A percentile compares a stretch with the other conserved stretches of the same genome.
These are phyloP conservation scores for Pteronura brasiliensis DNA, from an alignment of 2,113 vertebrate species.

Conservation along the genomic window DNA sequence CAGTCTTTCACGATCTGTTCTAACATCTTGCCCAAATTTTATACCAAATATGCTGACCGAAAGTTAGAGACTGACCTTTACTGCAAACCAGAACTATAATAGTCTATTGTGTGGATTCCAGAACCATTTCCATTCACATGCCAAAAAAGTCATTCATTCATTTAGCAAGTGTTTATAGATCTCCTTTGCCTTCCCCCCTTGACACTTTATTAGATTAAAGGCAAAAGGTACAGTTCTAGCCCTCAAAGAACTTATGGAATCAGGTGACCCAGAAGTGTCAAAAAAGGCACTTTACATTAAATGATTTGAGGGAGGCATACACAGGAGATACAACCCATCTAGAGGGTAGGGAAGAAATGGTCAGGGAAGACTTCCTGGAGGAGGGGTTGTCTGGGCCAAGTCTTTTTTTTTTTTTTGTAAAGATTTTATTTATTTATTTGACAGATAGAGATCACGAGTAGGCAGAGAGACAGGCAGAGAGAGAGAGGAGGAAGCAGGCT, in stretches of 20 bases:
- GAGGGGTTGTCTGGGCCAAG: neutral
- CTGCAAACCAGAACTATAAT: neutral
- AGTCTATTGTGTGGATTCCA: neutral
- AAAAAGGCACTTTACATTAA: neutral
- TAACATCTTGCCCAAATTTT: neutral
- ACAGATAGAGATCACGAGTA: no score
- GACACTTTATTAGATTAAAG: neutral
- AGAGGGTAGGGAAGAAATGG: neutral
- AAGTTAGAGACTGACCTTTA: neutral
- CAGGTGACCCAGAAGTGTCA: neutral
- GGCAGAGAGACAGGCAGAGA: no score
- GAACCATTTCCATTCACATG: neutral
- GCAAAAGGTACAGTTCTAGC: neutral
- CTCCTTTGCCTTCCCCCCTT: neutral
- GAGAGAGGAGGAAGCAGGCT: no score
- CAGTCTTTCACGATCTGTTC: neutral
- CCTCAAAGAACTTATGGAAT: neutral
- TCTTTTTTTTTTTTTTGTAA: no score
- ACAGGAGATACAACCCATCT: neutral
- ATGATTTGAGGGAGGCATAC: neutral
- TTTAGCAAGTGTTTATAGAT: neutral
- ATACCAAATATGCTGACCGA: neutral
- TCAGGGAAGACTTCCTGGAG: neutral
- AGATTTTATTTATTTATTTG: no score
- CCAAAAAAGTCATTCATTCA: neutral